A percentile compares a stretch with the other conserved stretches of the same genome.
These are phyloP conservation scores for Alaudala cheleensis DNA, from an alignment of 2,113 vertebrate genomes.

Conservation along the genomic window DNA sequence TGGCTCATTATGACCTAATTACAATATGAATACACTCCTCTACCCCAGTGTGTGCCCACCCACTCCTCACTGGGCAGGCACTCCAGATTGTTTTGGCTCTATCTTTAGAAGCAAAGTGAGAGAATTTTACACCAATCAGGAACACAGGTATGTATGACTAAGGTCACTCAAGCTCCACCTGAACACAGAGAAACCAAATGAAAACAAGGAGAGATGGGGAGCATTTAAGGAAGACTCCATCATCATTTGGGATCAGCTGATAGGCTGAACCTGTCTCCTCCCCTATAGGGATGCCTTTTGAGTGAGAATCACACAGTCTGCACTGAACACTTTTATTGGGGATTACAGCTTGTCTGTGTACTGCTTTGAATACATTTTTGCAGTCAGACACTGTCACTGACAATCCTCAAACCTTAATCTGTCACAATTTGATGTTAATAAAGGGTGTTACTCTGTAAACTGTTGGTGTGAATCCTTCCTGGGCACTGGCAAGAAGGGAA, in stretches of 20 bases:
- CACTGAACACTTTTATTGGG: not conserved
- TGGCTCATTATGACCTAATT: not conserved
- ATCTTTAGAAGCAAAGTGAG: not conserved
- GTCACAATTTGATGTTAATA: not conserved
- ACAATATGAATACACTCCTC: not conserved
- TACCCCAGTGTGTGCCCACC: fast-evolving
- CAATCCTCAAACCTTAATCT: not conserved
- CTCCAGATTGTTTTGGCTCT: not conserved
- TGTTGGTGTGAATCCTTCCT: not conserved
- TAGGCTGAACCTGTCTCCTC: not conserved
- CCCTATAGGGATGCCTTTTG: fast-evolving
- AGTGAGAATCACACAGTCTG: not conserved
- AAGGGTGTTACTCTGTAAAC: not conserved
- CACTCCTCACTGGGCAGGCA: fast-evolving
- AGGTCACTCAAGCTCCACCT: not conserved
- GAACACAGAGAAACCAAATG: too few relatives aligned
- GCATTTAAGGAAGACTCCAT: not conserved
- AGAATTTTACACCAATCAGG: not conserved
- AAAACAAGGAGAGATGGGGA: not conserved
- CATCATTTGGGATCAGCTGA: not conserved
- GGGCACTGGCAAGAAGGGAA: not conserved
- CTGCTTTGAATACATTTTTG: not conserved
- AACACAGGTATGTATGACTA: not conserved
- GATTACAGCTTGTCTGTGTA: not conserved
- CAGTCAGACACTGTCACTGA: not conserved